phyloP scores from a whole-genome alignment of 2,113 vertebrate species.

The Corythaeola cristata region DNA sequence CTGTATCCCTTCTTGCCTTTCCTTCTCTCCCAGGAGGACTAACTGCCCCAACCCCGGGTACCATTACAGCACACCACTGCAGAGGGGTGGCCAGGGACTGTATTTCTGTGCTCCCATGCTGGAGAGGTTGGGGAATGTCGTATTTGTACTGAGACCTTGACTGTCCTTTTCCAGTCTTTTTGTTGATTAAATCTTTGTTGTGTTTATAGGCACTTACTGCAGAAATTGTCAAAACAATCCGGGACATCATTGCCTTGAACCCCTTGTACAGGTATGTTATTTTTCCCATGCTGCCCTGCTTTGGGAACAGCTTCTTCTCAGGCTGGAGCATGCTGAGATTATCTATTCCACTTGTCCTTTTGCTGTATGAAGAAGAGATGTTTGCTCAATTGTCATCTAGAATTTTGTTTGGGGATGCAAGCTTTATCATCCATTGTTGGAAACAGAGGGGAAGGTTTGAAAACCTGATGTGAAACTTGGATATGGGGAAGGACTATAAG shows the following conservation, averaged over 20 bases:
- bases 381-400: neutral
- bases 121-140: neutral
- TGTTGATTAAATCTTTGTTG: neutral
- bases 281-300: neutral
- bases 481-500: fast-evolving
- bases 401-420: neutral
- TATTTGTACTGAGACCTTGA: neutral
- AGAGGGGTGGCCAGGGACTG: neutral
- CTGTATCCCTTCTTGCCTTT: neutral
- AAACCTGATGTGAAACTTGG: neutral
- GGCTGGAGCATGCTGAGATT: neutral
- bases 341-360: neutral
- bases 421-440: neutral
- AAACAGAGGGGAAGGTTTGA: neutral
- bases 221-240: slow-evolving; percentile 98
- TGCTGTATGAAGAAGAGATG: neutral
- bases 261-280: slow-evolving; percentile 88
- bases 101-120: neutral
- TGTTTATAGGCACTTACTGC: slow-evolving; percentile 89
- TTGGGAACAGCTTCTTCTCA: neutral
- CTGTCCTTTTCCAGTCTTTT: neutral
- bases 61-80: too few relatives aligned
- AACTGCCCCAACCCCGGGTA: neutral
- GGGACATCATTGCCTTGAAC: slow-evolving; percentile 97
- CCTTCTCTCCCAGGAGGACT: neutral